A percentile compares a stretch with the other conserved stretches of the same genome.
These are phyloP conservation scores for Spodoptera picta DNA, from an alignment of 2,888 invertebrate species.

Conservation along the genomic window DNA sequence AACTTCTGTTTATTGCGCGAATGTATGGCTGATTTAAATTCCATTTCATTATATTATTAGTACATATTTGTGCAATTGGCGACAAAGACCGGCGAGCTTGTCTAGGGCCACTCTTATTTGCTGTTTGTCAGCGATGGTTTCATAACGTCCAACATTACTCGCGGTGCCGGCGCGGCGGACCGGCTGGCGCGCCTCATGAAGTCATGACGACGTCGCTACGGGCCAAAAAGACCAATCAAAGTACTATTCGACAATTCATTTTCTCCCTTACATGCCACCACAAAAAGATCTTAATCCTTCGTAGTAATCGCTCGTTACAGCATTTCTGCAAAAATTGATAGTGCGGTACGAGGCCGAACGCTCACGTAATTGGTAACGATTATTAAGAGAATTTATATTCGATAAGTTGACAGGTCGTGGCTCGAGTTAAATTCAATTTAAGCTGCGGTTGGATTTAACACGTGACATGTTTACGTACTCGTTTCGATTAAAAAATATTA, in stretches of 20 bases:
- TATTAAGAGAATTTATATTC: conserved; percentile 84
- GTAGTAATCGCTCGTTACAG: conserved; percentile 65
- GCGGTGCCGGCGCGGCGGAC: conserved; percentile 65
- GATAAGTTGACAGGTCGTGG: conserved; percentile 81
- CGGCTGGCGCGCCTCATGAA: conserved; percentile 72
- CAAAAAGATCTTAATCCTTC: conserved; percentile 81
- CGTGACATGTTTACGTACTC: conserved; percentile 74
- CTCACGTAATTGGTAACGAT: conserved; percentile 85
- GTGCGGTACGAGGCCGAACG: conserved; percentile 77
- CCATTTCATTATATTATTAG: conserved; percentile 31
- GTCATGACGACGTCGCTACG: conserved; percentile 61
- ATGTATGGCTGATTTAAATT: conserved; percentile 26
- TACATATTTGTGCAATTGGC: conserved; percentile 27
- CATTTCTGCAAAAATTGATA: conserved; percentile 73
- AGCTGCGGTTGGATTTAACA: conserved; percentile 71
- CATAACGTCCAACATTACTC: conserved; percentile 76
- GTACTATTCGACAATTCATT: conserved; percentile 73
- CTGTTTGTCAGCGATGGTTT: conserved; percentile 76
- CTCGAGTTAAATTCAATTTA: conserved; percentile 77
- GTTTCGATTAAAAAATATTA: conserved; percentile 63
- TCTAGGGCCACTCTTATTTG: conserved; percentile 43
- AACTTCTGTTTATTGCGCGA: conserved; percentile 23
- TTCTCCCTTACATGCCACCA: conserved; percentile 73
- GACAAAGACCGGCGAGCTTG: conserved; percentile 37
- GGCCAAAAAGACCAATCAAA: conserved; percentile 71